Evolutionary conservation across 2,113 vertebrate genomes (phyloP).

Genomic region (Eptesicus fuscus): DNA sequence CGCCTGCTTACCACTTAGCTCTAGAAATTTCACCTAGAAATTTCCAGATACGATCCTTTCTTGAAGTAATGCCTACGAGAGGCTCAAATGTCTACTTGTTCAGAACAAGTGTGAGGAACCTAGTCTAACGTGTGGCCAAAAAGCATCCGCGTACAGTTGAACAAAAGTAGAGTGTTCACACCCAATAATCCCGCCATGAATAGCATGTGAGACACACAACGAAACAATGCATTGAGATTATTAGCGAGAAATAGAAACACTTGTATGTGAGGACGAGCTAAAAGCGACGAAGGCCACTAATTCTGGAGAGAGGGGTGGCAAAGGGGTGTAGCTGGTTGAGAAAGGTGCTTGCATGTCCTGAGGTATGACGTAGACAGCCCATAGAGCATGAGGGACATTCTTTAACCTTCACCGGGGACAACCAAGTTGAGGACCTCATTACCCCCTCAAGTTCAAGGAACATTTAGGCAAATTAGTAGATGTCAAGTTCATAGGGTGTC

Average conservation of each 20-base stretch:
- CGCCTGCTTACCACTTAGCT: background rate
- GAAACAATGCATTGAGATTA: background rate
- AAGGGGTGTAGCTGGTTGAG: no score
- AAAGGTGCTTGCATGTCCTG: background rate
- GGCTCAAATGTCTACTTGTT: background rate
- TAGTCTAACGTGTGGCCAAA: background rate
- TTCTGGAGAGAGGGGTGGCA: background rate
- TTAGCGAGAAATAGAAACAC: background rate
- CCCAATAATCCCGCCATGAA: background rate
- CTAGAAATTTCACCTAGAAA: background rate
- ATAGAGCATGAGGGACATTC: background rate
- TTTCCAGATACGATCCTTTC: background rate
- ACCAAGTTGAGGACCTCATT: constrained; percentile 23
- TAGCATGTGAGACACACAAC: background rate
- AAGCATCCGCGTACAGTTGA: background rate
- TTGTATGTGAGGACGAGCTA: background rate
- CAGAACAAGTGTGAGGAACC: background rate
- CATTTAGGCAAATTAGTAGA: constrained; percentile 35
- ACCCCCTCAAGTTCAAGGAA: constrained; percentile 36
- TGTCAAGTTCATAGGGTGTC: constrained; percentile 46
- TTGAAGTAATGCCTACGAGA: background rate
- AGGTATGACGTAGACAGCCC: background rate
- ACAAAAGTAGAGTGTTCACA: background rate
- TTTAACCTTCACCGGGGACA: background rate
- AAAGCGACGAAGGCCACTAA: background rate